Evolutionary conservation across 2,888 invertebrate genomes (phyloP), one percentile per base, ranked within the genome.

Genomic region (Pseudolycoriella hygida): DNA sequence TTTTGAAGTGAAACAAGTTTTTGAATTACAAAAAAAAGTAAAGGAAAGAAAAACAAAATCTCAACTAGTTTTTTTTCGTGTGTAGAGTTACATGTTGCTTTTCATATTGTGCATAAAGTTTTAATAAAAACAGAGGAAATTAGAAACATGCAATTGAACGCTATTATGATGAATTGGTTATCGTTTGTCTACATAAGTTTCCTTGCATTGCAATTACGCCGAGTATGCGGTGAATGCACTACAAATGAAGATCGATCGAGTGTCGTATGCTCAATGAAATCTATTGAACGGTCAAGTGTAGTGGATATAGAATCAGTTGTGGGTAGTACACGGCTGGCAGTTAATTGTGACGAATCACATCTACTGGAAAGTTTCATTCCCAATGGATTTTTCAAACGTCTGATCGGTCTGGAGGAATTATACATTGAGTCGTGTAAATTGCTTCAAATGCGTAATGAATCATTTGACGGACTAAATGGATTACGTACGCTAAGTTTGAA

Each of bases 381-480:
- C 17, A 25, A 20, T 6, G 30, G 30, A 12, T 44, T 44, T 15
- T 44, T 44, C n/a, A 19, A 39, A n/a, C 34, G 37, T 38, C 30
- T 44, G 3, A 39, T 25, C 3, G 62, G 61, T 19, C 71, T 90
- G 42, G 80, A 79, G 55, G 80, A 83, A 50, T 66, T 90, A 44
- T 70, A 76, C 50, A 72, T 90, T 57, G 76, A 72, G 55, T 77
- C 80, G 50, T 89, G 89, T 63, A 89, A 90, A 64, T 68, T 90
- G 41, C 67, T 84, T 44, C 75, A 77, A 52, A 64, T 89, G 54
- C 81, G 85, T 44, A 73, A 78, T 44, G 75, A 76, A 53, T 76
- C 86, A 34, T 88, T 93, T 60, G 77, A 80, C 56, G 86, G 87
- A 39, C 68, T 92, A 45, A 72, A 70, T 54, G 81, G 84, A 51